These are phyloP conservation scores for Jaculus jaculus DNA, from an alignment of 2,113 vertebrate species.

Conservation along the genomic window DNA sequence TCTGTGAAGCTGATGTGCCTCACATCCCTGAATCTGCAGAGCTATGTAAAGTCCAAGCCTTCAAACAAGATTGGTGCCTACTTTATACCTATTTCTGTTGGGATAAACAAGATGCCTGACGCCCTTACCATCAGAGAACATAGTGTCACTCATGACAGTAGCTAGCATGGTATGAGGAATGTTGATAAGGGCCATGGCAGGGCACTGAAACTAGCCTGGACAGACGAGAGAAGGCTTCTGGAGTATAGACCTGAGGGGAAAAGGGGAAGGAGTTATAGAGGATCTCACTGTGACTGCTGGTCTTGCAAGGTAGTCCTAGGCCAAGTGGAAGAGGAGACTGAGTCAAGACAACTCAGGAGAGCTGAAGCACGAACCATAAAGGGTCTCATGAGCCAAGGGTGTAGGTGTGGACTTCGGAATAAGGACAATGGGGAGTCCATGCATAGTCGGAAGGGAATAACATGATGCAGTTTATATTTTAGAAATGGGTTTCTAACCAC, in stretches of 20 bases:
- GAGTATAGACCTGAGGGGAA: not conserved
- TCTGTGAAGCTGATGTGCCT: no score
- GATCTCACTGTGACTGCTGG: not conserved
- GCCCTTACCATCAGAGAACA: not conserved
- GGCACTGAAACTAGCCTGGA: not conserved
- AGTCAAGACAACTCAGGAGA: not conserved
- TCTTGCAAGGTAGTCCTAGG: not conserved
- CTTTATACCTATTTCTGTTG: not conserved
- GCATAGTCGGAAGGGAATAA: no score
- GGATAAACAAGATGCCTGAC: fast-evolving
- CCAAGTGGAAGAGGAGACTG: not conserved
- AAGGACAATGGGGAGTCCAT: not conserved
- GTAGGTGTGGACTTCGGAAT: not conserved
- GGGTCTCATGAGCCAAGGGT: not conserved
- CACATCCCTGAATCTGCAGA: not conserved
- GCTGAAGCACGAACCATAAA: not conserved
- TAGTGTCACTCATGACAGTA: not conserved
- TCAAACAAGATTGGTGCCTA: fast-evolving
- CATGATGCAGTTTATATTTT: not conserved
- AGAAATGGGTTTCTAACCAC: not conserved
- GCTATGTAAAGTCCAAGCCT: not conserved
- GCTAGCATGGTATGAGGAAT: not conserved
- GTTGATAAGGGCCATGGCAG: fast-evolving
- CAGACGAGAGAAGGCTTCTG: not conserved
- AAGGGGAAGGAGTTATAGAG: no score